Conservation (phyloP, 2,888 invertebrate species). For the Lymantria monacha region DNA sequence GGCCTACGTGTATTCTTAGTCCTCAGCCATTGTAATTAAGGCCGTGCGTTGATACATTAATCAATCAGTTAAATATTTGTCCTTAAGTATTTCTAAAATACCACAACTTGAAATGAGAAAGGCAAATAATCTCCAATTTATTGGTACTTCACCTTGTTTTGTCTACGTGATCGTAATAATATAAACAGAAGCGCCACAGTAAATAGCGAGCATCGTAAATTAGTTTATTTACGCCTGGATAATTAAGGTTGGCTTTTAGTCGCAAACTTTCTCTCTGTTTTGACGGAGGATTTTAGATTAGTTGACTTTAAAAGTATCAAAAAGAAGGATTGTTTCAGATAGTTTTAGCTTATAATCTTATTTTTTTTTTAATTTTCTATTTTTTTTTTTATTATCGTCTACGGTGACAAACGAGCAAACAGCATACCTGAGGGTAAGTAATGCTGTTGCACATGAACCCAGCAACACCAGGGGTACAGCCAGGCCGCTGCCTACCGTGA, state of each 20-base stretch:
- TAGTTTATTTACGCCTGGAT: background rate
- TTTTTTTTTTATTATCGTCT: background rate
- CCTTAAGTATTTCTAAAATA: no score
- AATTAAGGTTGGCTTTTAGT: background rate
- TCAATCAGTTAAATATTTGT: no score
- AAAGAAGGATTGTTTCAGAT: background rate
- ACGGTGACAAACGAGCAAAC: no score
- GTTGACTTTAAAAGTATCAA: background rate
- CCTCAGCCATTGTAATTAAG: no score
- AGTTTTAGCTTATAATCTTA: background rate
- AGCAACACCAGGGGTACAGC: no score
- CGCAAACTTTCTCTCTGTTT: background rate
- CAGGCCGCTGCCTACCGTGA: no score
- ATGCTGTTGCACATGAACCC: no score
- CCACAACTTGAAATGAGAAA: no score
- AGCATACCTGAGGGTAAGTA: no score
- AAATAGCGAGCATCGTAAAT: background rate
- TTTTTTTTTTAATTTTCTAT: background rate
- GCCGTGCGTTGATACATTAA: no score
- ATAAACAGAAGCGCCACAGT: background rate
- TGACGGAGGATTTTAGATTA: background rate
- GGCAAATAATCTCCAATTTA: background rate
- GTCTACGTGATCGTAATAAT: background rate
- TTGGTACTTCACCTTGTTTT: background rate
- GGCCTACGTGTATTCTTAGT: no score